Evolutionary conservation across 2,797 vertebrate species (phyloP).

Genomic region (Myotis pilosus): DNA sequence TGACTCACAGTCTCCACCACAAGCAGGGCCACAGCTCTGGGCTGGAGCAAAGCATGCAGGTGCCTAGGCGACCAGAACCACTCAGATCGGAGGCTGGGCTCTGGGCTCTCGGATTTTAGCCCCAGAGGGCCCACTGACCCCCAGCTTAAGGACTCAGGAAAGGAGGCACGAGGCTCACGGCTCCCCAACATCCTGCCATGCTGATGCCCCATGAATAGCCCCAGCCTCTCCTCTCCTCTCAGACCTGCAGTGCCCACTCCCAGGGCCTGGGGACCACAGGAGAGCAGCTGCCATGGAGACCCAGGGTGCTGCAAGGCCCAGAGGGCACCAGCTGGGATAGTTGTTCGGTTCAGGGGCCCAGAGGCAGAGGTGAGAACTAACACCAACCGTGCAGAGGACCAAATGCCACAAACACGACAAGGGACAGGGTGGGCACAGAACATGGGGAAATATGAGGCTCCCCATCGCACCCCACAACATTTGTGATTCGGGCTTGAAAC

Average conservation of each 20-base stretch:
- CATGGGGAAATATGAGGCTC: fast-evolving
- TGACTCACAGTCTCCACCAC: background rate
- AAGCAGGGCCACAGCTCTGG: background rate
- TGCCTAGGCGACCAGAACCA: background rate
- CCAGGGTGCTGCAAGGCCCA: background rate
- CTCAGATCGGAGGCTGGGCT: background rate
- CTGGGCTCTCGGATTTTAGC: background rate
- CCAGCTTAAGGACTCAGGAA: background rate
- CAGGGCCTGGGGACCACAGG: background rate
- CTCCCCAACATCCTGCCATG: background rate
- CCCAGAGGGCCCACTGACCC: background rate
- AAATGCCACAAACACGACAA: background rate
- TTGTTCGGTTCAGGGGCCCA: background rate
- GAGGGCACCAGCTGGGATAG: background rate
- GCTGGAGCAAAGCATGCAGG: background rate
- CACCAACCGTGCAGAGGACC: background rate
- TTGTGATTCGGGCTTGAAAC: background rate
- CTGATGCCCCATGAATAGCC: background rate
- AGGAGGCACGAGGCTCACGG: background rate
- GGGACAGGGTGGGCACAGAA: background rate
- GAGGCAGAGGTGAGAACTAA: background rate
- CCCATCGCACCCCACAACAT: no score
- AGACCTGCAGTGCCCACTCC: background rate
- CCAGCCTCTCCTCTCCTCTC: background rate
- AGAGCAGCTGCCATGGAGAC: background rate